These are phyloP conservation scores for Anolis carolinensis DNA, from an alignment of 2,113 vertebrate genomes.

Conservation along the genomic window DNA sequence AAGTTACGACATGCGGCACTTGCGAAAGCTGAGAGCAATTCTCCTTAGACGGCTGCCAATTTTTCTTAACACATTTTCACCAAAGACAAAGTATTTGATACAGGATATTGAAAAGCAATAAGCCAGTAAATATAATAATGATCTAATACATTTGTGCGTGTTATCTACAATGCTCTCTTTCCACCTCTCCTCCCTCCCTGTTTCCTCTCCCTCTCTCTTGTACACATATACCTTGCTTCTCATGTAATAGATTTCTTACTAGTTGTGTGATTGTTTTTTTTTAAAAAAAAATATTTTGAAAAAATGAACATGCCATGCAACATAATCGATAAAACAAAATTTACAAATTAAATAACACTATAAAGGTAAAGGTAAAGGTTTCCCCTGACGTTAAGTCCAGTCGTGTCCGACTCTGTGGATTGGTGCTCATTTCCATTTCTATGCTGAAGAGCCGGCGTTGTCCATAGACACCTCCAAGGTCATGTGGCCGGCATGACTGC, in stretches of 20 bases:
- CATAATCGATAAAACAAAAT: too few relatives aligned
- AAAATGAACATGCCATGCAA: too few relatives aligned
- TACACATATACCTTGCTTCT: not conserved
- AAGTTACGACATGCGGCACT: constrained; percentile 1
- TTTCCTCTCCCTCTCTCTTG: not conserved
- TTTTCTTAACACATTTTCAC: constrained; percentile 3
- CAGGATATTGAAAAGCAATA: constrained; percentile 21
- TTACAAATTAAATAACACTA: too few relatives aligned
- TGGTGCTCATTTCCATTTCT: too few relatives aligned
- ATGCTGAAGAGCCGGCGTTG: too few relatives aligned
- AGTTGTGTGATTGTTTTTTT: not conserved
- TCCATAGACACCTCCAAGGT: too few relatives aligned
- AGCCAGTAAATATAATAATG: not conserved
- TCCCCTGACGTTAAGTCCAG: too few relatives aligned
- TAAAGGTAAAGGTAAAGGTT: too few relatives aligned
- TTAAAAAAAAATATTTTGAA: too few relatives aligned
- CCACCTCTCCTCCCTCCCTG: not conserved
- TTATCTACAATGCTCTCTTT: not conserved
- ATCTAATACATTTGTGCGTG: not conserved
- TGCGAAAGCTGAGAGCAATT: not conserved
- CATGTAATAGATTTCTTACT: not conserved
- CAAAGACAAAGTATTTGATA: not conserved
- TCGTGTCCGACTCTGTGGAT: too few relatives aligned
- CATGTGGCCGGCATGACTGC: too few relatives aligned
- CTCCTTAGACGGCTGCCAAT: constrained; percentile 28